These are phyloP conservation scores for Thymelicus acteon DNA, from an alignment of 2,888 invertebrate species.

Conservation along the genomic window DNA sequence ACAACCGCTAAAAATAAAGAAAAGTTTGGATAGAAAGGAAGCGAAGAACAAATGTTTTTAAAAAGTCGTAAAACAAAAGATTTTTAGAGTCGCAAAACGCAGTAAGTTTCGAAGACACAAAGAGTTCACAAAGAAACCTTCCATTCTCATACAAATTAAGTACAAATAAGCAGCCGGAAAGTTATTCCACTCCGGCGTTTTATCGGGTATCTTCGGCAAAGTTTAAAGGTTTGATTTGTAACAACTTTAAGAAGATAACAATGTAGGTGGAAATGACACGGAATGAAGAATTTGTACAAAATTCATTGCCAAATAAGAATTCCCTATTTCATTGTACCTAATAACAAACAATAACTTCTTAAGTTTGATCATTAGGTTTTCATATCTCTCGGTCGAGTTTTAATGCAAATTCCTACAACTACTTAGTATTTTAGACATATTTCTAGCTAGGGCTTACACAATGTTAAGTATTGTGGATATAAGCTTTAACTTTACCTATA, in stretches of 20 bases:
- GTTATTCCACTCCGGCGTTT: conserved; percentile 69
- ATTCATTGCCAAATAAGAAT: not conserved
- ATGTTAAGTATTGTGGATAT: too few relatives aligned
- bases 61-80: conserved; percentile 33
- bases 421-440: too few relatives aligned
- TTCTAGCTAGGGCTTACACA: too few relatives aligned
- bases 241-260: conserved; percentile 54
- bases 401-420: too few relatives aligned
- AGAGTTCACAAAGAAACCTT: conserved; percentile 47
- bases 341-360: conserved; percentile 43
- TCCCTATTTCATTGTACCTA: not conserved
- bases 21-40: not conserved
- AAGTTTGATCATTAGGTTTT: too few relatives aligned
- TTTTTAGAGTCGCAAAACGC: conserved; percentile 32
- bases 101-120: conserved; percentile 40
- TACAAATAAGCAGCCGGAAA: conserved; percentile 73
- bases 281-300: conserved; percentile 8
- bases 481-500: too few relatives aligned
- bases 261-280: conserved; percentile 50
- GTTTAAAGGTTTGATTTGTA: conserved; percentile 81
- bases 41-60: conserved; percentile 24
- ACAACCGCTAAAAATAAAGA: not conserved
- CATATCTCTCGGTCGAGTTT: too few relatives aligned
- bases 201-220: conserved; percentile 76
- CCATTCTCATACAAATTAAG: conserved; percentile 65